Percentiles rank a stretch among this genome's conserved stretches.
These are phyloP conservation scores for Drosophila borborema DNA, from an alignment of 2,888 invertebrate genomes.

Conservation along the genomic window DNA sequence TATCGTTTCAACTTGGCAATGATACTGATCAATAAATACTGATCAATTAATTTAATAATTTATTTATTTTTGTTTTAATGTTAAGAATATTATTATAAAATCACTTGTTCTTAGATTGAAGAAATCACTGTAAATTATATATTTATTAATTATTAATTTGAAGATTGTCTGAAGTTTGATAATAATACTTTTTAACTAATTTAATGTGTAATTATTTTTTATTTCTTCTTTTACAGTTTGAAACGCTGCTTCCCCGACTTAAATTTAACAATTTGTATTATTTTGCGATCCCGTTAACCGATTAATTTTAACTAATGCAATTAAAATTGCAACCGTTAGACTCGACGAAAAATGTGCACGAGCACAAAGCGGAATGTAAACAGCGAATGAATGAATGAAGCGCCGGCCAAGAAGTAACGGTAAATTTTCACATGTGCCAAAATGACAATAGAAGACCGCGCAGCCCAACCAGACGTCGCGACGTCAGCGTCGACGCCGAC, in stretches of 20 bases:
- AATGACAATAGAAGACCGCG: slow-evolving; percentile 77
- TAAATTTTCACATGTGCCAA: slow-evolving; percentile 81
- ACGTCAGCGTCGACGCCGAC: slow-evolving; percentile 28
- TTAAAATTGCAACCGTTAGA: slow-evolving; percentile 44
- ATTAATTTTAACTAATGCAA: slow-evolving; percentile 12
- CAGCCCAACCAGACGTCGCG: slow-evolving; percentile 48
- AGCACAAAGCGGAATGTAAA: slow-evolving; percentile 77
- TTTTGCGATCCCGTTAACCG: slow-evolving; percentile 3
- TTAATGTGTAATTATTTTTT: neutral
- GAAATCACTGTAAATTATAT: neutral
- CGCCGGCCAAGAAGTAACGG: slow-evolving; percentile 77
- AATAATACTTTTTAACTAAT: neutral
- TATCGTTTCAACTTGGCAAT: neutral
- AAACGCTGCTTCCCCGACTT: neutral
- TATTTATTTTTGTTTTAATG: neutral
- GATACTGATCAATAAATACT: too few species aligned
- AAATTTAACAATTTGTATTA: neutral
- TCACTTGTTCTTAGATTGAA: neutral
- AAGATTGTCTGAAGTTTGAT: neutral
- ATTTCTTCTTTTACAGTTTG: neutral
- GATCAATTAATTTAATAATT: neutral
- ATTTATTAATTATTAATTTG: neutral
- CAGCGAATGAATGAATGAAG: slow-evolving; percentile 81
- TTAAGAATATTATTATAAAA: neutral
- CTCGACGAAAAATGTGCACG: slow-evolving; percentile 44